A percentile compares a stretch with the other conserved stretches of the same genome.
Conservation (phyloP, 2,113 vertebrate species). For the Phyllopteryx taeniolatus region DNA sequence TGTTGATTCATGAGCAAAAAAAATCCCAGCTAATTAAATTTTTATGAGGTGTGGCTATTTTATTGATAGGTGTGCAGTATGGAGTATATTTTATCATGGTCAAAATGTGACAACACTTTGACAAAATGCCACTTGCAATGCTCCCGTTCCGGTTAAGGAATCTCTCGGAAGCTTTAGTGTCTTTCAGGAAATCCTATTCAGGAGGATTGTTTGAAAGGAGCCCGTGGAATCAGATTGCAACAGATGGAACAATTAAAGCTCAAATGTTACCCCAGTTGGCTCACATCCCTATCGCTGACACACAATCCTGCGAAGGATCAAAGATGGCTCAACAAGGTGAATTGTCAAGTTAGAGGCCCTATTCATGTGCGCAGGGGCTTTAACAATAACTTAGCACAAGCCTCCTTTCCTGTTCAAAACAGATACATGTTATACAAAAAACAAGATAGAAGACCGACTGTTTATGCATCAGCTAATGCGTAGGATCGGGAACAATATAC, state of each 20-base stretch:
- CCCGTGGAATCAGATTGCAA: slow-evolving; percentile 48
- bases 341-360: slow-evolving; percentile 33
- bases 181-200: slow-evolving; percentile 45
- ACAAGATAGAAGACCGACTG: slow-evolving; percentile 12
- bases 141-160: slow-evolving; percentile 21
- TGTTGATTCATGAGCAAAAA: not conserved
- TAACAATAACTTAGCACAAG: slow-evolving; percentile 17
- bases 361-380: slow-evolving; percentile 25
- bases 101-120: slow-evolving; percentile 30
- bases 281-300: slow-evolving; percentile 33
- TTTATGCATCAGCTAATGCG: slow-evolving; percentile 21
- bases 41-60: slow-evolving; percentile 12
- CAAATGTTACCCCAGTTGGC: slow-evolving; percentile 46
- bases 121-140: slow-evolving; percentile 52
- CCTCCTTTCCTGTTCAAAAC: slow-evolving; percentile 25
- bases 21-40: slow-evolving; percentile 18
- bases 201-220: slow-evolving; percentile 37
- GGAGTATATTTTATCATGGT: not conserved
- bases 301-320: slow-evolving; percentile 36
- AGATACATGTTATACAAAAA: slow-evolving; percentile 7
- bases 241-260: slow-evolving; percentile 53
- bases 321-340: slow-evolving; percentile 26
- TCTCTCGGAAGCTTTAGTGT: slow-evolving; percentile 28
- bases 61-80: slow-evolving; percentile 16
- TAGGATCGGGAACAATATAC: slow-evolving; percentile 13